Evolutionary conservation across 2,113 vertebrate genomes (phyloP), one percentile per base, ranked within the genome.

Genomic region (Tupaia chinensis): DNA sequence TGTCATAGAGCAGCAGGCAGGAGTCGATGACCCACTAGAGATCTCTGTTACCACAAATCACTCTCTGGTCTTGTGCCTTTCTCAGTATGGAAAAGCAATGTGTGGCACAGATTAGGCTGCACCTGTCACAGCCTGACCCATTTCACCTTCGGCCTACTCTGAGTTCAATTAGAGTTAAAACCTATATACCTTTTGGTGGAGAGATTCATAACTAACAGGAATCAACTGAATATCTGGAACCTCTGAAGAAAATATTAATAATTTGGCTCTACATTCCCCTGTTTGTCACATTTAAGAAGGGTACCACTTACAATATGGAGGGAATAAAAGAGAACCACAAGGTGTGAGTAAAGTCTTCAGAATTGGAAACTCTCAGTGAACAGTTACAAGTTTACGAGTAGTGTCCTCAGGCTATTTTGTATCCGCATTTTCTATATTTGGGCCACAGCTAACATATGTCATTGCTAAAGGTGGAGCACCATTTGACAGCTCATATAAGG

Each of bases 321-420:
- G 6, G 80, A 89, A 17, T 96, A 60, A 97, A 93, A 96, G 32
- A 94, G 20, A n/a, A 93, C 95, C 82, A 29, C 85, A 61, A 22
- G 20, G 15, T 95, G 56, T 25, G 7, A 96, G 68, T 19, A 92
- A 95, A 96, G 70, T 76, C 9, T 34, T 84, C 58, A 87, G 82
- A 81, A 81, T 72, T 65, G 16, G 77, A 44, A 81, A 93, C 94
- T 95, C 78, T 92, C 9, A 87, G 70, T 95, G 73, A 93, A 69
- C 66, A 90, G 44, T 93, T 87, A 89, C 29, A 96, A 7, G 27
- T 86, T 95, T 91, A 86, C 9, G 94, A 69, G n/a, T 72, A 63
- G 0, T 92, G 70, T 86, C 34, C 77, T 95, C 22, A 87, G 93
- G 73, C 80, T 0, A 6, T 96, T 95, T 97, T 84, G 78, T 97